Conservation (phyloP, 2,113 vertebrate genomes). For the Centropus bengalensis region DNA sequence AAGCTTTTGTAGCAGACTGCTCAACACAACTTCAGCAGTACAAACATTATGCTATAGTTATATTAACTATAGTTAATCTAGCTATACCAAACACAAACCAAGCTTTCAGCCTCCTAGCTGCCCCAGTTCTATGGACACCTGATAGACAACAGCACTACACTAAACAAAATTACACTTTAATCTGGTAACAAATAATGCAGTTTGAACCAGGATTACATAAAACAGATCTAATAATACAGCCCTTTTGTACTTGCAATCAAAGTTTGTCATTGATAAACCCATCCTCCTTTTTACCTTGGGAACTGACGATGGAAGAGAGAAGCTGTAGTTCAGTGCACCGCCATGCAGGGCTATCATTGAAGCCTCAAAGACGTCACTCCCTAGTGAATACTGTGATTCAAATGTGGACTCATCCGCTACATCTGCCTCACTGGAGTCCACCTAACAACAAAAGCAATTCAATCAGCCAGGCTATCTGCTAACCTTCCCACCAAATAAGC, state of each 20-base stretch:
- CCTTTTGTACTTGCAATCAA: background rate
- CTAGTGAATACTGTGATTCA: slow-evolving; percentile 76
- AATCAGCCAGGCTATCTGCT: slow-evolving; percentile 17
- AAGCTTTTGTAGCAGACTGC: background rate
- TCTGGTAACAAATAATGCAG: background rate
- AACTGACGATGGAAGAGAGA: slow-evolving; percentile 75
- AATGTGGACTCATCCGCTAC: slow-evolving; percentile 81
- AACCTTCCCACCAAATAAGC: background rate
- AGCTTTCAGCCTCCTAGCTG: background rate
- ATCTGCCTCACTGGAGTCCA: slow-evolving; percentile 86
- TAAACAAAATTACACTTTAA: slow-evolving; percentile 3
- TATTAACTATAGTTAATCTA: background rate
- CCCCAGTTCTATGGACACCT: background rate
- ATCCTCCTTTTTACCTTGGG: slow-evolving; percentile 79
- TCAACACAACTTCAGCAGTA: background rate
- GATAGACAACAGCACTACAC: background rate
- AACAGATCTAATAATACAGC: background rate
- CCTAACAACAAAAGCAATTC: slow-evolving; percentile 78
- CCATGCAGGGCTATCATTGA: slow-evolving; percentile 85
- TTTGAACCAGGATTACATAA: background rate
- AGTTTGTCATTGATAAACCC: background rate
- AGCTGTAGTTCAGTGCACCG: slow-evolving; percentile 73
- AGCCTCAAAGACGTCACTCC: slow-evolving; percentile 82
- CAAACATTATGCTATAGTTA: background rate
- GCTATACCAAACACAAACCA: background rate